Evolutionary conservation across 2,113 vertebrate genomes (phyloP).

Genomic region (Merops nubicus): DNA sequence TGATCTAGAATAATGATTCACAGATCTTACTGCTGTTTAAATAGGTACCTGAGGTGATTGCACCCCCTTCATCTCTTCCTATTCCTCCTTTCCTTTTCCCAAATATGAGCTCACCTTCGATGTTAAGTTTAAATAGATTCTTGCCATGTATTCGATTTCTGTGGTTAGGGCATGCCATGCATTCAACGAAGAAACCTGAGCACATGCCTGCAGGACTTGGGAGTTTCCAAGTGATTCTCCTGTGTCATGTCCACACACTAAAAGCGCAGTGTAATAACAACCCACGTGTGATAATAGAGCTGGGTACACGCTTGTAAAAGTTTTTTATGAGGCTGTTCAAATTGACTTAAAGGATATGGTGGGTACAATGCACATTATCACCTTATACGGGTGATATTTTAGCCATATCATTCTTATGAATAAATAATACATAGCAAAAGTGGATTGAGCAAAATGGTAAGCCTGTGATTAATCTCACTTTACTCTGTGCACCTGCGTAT

Average conservation of each 20-base stretch:
- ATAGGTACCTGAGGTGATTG: neutral
- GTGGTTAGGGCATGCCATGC: neutral
- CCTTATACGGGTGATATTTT: neutral
- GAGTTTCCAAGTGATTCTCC: neutral
- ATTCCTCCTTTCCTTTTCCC: neutral
- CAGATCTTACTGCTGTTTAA: neutral
- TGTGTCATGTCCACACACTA: neutral
- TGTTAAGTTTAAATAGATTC: neutral
- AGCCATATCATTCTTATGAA: neutral
- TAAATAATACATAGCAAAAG: neutral
- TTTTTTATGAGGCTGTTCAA: neutral
- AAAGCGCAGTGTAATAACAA: neutral
- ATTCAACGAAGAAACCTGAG: neutral
- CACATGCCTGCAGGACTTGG: neutral
- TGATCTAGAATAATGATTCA: neutral
- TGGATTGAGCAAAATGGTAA: neutral
- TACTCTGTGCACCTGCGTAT: neutral
- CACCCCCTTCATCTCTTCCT: neutral
- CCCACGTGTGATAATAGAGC: neutral
- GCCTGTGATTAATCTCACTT: neutral
- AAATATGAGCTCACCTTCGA: neutral
- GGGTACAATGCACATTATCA: neutral
- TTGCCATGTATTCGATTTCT: rapidly evolving
- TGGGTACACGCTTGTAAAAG: neutral
- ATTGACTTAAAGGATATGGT: neutral